Base-by-base conservation (phyloP, 2,113 vertebrate genomes). In the Mesocricetus auratus region DNA sequence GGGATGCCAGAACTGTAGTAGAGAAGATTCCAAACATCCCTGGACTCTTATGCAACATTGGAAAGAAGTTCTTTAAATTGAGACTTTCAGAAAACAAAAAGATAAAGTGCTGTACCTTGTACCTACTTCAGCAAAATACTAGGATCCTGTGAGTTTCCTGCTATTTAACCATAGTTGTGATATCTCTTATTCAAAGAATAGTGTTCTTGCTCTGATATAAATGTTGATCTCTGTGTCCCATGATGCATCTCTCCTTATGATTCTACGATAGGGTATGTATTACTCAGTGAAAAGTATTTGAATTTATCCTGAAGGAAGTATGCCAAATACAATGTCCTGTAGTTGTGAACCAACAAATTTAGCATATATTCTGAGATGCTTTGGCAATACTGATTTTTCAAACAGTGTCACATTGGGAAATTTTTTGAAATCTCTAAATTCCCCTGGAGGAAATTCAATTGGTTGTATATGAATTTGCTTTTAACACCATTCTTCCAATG, bases 391-490 rank as follows among this genome's bases (percentile, higher is more conserved):
- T 58, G 5, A 50, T 13, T 75, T 86, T 58, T 39, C 64, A 62
- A 83, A 83, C 92, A n/a, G 21, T 58, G 60, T 42, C 62, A 78
- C 1, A 42, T 91, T 10, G 50, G 9, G 15, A 81, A 73, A 92
- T 56, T 29, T 45, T 73, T 56, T 33, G 29, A 73, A 9, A 53
- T 47, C 19, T 83, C 17, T 73, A 73, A 58, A 58, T 96, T 77
- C 7, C 62, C 78, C n/a, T 62, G 3, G 13, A 77, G 33, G 92
- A 94, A 95, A 85, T 95, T 95, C 77, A 36, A 71, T 78, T 82
- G 7, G 36, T 60, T 66, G 82, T 42, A 77, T 5, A 64, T 73
- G 45, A 82, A 24, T 96, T 95, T 82, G 11, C 45, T 75, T 89
- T 89, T 56, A 77, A 95, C 69, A 77, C 64, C 1, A 78, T 79